A percentile compares a stretch with the other conserved stretches of the same genome.
Conservation (phyloP, 2,113 vertebrate species). For the Ceyx melanurus region DNA sequence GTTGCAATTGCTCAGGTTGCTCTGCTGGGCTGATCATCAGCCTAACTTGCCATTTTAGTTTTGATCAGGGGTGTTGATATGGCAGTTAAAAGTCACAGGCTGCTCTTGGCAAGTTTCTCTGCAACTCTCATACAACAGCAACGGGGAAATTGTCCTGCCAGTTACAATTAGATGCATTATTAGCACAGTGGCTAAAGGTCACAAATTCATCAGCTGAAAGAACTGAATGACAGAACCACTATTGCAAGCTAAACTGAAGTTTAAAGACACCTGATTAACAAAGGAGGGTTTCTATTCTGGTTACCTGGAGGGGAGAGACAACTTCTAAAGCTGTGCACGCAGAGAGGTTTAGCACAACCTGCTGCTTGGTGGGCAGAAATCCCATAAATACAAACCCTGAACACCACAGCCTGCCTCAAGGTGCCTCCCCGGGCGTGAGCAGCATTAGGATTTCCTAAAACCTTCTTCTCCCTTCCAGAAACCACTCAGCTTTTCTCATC, state of each 20-base stretch:
- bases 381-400: background rate
- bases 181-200: constrained; percentile 13
- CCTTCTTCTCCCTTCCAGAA: background rate
- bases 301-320: background rate
- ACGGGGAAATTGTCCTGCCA: constrained; percentile 19
- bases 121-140: background rate
- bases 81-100: background rate
- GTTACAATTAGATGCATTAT: constrained; percentile 23
- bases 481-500: background rate
- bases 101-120: constrained; percentile 6
- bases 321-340: background rate
- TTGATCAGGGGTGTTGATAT: background rate
- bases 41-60: background rate
- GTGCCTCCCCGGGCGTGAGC: background rate
- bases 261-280: background rate
- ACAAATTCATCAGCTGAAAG: constrained; percentile 4
- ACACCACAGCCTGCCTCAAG: background rate
- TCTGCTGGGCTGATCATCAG: background rate
- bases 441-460: background rate
- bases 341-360: background rate
- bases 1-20: background rate
- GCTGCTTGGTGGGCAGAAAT: background rate
- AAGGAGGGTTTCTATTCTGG: background rate
- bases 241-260: background rate
- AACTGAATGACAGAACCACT: background rate